Percentiles rank a stretch among this genome's conserved stretches.
Conservation (phyloP, 2,888 invertebrate genomes). For the Aphrophora alni region DNA sequence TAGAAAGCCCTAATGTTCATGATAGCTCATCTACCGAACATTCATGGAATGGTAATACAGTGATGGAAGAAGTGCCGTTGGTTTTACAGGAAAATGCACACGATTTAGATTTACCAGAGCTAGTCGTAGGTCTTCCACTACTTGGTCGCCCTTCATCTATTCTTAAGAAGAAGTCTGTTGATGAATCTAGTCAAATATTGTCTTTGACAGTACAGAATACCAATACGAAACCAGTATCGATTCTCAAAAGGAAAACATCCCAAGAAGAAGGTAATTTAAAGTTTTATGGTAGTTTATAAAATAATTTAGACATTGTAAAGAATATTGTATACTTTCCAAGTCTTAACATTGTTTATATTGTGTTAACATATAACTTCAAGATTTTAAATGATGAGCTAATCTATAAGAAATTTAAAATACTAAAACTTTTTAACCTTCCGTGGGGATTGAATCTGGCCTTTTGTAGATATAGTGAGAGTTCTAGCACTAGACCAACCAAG, state of each 20-base stretch:
- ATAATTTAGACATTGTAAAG: too few species aligned
- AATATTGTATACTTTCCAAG: too few species aligned
- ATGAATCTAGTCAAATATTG: conserved; percentile 58
- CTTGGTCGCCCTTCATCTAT: conserved; percentile 60
- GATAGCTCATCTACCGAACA: not conserved
- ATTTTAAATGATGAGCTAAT: too few species aligned
- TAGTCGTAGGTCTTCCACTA: conserved; percentile 11
- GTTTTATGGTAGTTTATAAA: too few species aligned
- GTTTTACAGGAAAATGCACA: not conserved
- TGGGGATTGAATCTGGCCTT: too few species aligned
- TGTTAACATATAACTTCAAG: too few species aligned
- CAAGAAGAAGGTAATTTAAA: conserved; percentile 57
- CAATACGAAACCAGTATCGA: conserved; percentile 60
- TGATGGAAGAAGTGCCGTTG: not conserved
- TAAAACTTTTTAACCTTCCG: too few species aligned
- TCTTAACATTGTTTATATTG: too few species aligned
- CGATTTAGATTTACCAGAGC: not conserved
- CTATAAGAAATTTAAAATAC: too few species aligned
- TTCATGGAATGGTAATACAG: not conserved
- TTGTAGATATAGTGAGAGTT: too few species aligned
- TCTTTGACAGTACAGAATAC: not conserved
- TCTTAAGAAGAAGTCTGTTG: conserved; percentile 70
- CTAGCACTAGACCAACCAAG: too few species aligned
- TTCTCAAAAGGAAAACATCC: conserved; percentile 64
- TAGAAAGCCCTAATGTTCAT: not conserved